A percentile compares a stretch with the other conserved stretches of the same genome.
Conservation (phyloP, 2,113 vertebrate species). For the Syngnathus scovelli region DNA sequence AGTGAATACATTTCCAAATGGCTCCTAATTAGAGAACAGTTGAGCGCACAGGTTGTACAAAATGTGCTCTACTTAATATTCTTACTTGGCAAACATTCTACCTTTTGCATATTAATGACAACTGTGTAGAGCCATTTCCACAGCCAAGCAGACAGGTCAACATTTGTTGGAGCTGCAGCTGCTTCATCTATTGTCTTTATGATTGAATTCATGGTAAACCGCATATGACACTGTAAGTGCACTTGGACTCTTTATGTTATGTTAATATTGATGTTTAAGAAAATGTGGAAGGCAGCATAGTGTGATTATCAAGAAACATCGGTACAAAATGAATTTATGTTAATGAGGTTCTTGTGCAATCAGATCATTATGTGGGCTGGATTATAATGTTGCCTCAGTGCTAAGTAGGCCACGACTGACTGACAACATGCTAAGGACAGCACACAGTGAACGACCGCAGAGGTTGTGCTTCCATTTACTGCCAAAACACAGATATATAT, state of each 20-base stretch:
- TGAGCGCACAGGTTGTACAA: no score
- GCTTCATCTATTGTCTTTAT: neutral
- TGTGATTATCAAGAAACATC: neutral
- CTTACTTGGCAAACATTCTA: neutral
- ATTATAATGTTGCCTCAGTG: neutral
- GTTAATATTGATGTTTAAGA: neutral
- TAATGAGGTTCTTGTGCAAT: constrained; percentile 3
- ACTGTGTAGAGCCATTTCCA: constrained; percentile 1
- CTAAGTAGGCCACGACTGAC: neutral
- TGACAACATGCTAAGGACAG: neutral
- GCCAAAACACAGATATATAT: constrained; percentile 9
- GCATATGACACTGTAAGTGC: neutral
- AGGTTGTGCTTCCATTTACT: constrained; percentile 30
- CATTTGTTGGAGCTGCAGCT: neutral
- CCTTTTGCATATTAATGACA: neutral
- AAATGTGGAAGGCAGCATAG: neutral
- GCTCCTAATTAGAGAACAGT: no score
- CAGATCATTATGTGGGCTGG: neutral
- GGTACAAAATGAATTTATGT: neutral
- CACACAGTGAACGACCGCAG: neutral
- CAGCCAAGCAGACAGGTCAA: neutral
- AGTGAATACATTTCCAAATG: no score
- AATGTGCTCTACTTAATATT: no score
- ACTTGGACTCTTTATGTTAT: neutral
- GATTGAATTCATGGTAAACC: constrained; percentile 2